Percentiles rank a stretch among this genome's conserved stretches.
These are phyloP conservation scores for Chlorodrepanis virens DNA, from an alignment of 2,113 vertebrate species.

Conservation along the genomic window DNA sequence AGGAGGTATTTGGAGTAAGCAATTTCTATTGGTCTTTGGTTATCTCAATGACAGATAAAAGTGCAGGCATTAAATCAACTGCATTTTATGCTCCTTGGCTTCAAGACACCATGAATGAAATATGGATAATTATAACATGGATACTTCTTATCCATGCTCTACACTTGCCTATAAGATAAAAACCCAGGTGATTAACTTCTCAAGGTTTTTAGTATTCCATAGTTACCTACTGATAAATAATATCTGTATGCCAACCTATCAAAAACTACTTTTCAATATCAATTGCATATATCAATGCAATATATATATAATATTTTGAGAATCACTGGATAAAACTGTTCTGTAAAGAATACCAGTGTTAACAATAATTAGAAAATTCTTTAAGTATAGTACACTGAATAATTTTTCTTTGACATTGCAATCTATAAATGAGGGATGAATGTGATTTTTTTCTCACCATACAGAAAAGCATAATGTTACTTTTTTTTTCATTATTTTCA, in stretches of 20 bases:
- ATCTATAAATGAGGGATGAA: background rate
- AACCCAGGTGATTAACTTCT: background rate
- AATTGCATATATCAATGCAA: background rate
- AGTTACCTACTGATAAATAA: background rate
- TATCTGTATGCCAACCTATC: background rate
- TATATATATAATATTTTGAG: background rate
- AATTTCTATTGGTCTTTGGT: background rate
- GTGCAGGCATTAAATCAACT: background rate
- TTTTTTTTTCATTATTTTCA: rapidly evolving
- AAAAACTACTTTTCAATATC: background rate
- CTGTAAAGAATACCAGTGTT: background rate
- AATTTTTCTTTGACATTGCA: background rate
- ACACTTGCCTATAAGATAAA: background rate
- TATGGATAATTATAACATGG: background rate
- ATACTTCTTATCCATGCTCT: background rate
- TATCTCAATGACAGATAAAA: background rate
- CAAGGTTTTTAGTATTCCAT: background rate
- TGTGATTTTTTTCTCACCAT: background rate
- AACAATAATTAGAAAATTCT: background rate
- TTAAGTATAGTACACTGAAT: background rate
- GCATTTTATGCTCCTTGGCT: background rate
- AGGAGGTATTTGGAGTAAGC: background rate
- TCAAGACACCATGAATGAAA: background rate
- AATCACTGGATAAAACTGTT: background rate
- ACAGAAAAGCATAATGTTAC: background rate